A percentile compares a stretch with the other conserved stretches of the same genome.
These are phyloP conservation scores for Aldrovandia affinis DNA, from an alignment of 2,797 vertebrate genomes.

Conservation along the genomic window DNA sequence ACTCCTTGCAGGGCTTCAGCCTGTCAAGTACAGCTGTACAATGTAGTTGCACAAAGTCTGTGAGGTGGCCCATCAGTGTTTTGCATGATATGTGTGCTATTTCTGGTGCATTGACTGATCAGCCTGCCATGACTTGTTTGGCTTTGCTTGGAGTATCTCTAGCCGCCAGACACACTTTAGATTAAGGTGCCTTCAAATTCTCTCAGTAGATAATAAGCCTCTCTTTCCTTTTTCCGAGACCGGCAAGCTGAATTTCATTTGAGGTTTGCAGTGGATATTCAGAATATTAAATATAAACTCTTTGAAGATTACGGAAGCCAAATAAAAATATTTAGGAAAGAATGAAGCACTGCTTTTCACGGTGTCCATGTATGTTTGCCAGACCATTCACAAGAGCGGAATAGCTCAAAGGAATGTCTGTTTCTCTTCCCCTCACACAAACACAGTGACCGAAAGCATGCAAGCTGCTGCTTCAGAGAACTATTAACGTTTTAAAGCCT, in stretches of 20 bases:
- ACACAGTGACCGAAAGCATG: neutral
- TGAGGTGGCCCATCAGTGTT: neutral
- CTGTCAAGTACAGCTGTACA: neutral
- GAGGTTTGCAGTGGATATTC: neutral
- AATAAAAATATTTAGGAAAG: slow-evolving; percentile 20
- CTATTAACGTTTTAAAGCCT: neutral
- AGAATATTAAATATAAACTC: slow-evolving; percentile 9
- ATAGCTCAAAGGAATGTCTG: neutral
- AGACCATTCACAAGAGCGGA: neutral
- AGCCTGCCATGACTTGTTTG: slow-evolving; percentile 20
- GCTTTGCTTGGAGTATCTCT: slow-evolving; percentile 4
- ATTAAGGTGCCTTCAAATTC: slow-evolving; percentile 3
- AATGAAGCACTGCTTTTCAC: neutral
- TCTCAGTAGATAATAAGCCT: neutral
- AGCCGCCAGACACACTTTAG: neutral
- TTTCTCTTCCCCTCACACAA: neutral
- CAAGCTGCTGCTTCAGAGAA: neutral
- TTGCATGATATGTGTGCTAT: neutral
- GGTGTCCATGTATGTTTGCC: neutral
- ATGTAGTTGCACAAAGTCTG: neutral
- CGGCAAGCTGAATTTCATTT: slow-evolving; percentile 6
- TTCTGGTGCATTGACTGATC: neutral
- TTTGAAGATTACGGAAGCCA: slow-evolving; percentile 7
- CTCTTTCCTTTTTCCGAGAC: neutral
- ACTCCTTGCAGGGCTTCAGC: neutral